phyloP scores from a whole-genome alignment of 2,888 invertebrate species.

The Drosophila histrio region DNA sequence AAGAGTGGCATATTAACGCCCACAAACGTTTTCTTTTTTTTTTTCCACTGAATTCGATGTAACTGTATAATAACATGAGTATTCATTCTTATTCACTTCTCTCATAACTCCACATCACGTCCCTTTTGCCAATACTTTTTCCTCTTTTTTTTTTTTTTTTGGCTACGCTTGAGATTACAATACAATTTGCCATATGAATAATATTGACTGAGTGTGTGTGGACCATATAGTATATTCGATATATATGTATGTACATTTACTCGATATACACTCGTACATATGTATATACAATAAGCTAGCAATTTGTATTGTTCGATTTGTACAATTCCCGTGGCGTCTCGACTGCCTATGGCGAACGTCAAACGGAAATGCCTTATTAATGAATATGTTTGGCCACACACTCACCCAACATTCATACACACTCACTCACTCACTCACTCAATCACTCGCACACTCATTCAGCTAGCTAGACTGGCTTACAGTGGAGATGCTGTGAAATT shows the following conservation, averaged over 20 bases:
- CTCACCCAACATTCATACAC: neutral
- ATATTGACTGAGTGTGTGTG: constrained; percentile 17
- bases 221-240: neutral
- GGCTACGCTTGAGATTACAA: constrained; percentile 31
- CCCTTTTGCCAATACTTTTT: neutral
- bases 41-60: constrained; percentile 2
- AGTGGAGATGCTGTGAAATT: constrained; percentile 10
- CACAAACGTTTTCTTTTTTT: neutral
- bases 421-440: constrained; percentile 1
- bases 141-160: neutral
- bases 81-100: constrained; percentile 3
- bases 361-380: constrained; percentile 54
- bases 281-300: constrained; percentile 24
- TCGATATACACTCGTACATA: neutral
- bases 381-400: constrained; percentile 42
- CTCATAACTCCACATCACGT: neutral
- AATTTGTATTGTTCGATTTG: constrained; percentile 52
- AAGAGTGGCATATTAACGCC: neutral
- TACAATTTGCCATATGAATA: constrained; percentile 45
- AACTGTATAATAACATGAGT: constrained; percentile 14
- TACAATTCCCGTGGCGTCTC: constrained; percentile 21
- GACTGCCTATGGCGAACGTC: constrained; percentile 6
- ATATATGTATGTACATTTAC: neutral
- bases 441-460: constrained; percentile 2
- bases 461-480: neutral